Percentiles rank a stretch among this genome's conserved stretches.
Conservation (phyloP, 1,140 invertebrate species). For the Coptotermes formosanus region DNA sequence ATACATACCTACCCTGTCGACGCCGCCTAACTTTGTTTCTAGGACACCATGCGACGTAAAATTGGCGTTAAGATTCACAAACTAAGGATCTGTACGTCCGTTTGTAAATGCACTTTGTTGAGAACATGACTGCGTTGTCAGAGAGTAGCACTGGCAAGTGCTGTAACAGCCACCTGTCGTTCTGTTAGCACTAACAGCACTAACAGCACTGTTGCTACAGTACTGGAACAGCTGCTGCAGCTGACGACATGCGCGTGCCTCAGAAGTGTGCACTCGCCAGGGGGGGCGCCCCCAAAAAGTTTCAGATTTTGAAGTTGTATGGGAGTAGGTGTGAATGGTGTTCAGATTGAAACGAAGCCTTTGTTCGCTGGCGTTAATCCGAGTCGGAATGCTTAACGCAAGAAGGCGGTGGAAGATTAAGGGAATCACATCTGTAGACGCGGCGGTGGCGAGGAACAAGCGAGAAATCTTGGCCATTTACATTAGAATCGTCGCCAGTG, state of each 20-base stretch:
- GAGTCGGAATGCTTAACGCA: not conserved
- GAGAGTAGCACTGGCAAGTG: no score
- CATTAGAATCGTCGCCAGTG: conserved; percentile 1
- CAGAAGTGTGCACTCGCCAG: not conserved
- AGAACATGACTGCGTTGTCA: no score
- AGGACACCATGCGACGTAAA: no score
- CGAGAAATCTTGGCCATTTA: conserved; percentile 13
- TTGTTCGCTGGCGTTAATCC: not conserved
- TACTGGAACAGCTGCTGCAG: not conserved
- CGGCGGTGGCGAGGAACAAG: not conserved
- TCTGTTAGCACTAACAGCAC: no score
- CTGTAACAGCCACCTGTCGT: no score
- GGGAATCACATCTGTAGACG: not conserved
- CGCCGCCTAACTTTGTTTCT: no score
- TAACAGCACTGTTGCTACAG: no score
- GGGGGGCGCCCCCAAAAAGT: no score
- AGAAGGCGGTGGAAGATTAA: not conserved
- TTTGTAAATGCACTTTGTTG: no score
- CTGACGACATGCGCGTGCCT: not conserved
- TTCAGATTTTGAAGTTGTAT: not conserved
- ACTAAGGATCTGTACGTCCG: no score
- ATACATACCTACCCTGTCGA: no score
- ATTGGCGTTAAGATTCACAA: no score
- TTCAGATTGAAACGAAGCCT: not conserved
- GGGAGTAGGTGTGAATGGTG: not conserved